These are phyloP conservation scores for Drosophila cognata DNA, from an alignment of 2,888 invertebrate genomes.

Conservation along the genomic window DNA sequence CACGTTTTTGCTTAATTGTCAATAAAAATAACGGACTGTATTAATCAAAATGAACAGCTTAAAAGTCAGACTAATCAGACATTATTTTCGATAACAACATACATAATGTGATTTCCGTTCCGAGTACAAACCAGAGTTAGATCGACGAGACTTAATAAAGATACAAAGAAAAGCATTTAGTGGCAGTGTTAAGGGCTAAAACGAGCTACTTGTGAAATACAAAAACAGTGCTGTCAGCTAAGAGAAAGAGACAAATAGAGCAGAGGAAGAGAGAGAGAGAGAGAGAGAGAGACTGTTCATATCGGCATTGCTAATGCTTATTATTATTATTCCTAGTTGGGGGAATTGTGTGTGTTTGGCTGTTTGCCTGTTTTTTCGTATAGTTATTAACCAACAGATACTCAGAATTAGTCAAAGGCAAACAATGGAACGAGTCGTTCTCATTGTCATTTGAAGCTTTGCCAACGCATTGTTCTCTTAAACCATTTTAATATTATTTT, in stretches of 20 bases:
- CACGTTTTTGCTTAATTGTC: background rate
- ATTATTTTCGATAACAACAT: background rate
- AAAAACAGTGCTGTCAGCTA: conserved; percentile 11
- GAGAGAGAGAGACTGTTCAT: conserved; percentile 5
- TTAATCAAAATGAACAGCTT: background rate
- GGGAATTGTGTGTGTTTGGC: background rate
- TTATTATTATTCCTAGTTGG: conserved; percentile 16
- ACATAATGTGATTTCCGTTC: background rate
- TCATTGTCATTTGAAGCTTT: conserved; percentile 58
- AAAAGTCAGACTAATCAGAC: background rate
- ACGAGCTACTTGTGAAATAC: conserved; percentile 17
- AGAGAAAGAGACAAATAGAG: conserved; percentile 2
- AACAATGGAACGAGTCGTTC: conserved; percentile 49
- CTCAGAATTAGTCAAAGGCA: conserved; percentile 40
- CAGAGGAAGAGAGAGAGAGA: background rate
- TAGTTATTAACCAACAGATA: conserved; percentile 52
- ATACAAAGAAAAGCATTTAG: conserved; percentile 3
- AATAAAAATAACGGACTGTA: background rate
- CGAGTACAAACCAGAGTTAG: conserved; percentile 2
- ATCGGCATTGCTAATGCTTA: conserved; percentile 37
- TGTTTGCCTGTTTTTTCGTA: conserved; percentile 5
- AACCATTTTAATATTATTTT: conserved; percentile 22
- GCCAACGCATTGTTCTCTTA: conserved; percentile 62
- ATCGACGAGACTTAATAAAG: conserved; percentile 5
- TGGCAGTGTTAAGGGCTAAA: conserved; percentile 23